These are phyloP conservation scores for Pampusana beccarii DNA, from an alignment of 2,113 vertebrate species.

Conservation along the genomic window DNA sequence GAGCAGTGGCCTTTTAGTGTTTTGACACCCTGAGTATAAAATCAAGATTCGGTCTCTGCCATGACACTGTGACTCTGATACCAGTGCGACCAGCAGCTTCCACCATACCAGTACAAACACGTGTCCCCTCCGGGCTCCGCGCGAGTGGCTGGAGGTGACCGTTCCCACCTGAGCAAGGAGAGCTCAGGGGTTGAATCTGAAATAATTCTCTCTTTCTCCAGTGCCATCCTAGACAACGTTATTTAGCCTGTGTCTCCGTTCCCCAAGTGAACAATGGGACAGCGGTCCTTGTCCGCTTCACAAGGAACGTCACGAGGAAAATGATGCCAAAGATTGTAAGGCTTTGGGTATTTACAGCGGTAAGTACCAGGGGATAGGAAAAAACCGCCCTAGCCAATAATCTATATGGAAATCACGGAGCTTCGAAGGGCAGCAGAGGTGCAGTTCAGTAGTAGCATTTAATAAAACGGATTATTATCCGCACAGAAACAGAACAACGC, in stretches of 20 bases:
- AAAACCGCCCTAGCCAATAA: background rate
- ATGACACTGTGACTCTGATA: background rate
- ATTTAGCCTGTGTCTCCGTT: background rate
- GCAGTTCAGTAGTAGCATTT: background rate
- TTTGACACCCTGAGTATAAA: background rate
- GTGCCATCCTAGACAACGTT: background rate
- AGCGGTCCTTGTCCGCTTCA: background rate
- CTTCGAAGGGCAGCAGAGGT: background rate
- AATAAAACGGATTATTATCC: background rate
- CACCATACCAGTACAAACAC: background rate
- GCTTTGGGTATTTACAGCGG: background rate
- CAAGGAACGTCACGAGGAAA: background rate
- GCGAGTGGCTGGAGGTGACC: background rate
- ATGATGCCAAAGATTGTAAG: rapidly evolving
- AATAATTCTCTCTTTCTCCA: background rate
- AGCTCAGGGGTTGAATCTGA: background rate
- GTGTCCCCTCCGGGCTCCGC: rapidly evolving
- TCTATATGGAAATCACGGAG: background rate
- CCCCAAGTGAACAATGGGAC: background rate
- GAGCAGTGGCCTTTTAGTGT: background rate
- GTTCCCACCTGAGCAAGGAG: background rate
- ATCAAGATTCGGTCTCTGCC: background rate
- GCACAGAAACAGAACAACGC: background rate
- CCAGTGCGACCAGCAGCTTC: background rate
- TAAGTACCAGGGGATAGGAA: background rate